A percentile compares a stretch with the other conserved stretches of the same genome.
phyloP scores from a whole-genome alignment of 2,113 vertebrate species.

The Andinoacara biseriatus region DNA sequence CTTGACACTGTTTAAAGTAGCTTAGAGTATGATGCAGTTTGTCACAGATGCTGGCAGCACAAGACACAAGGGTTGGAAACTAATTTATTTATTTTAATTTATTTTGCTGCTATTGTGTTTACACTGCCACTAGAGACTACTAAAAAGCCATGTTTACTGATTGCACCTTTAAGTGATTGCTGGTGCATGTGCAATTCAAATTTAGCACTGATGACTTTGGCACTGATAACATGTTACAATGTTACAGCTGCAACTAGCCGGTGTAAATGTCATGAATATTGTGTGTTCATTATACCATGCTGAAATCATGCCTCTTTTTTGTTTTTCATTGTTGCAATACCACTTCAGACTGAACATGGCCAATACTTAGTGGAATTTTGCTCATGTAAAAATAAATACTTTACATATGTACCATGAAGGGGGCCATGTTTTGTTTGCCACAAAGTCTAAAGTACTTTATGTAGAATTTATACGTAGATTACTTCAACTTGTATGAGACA shows the following conservation, averaged over 20 bases:
- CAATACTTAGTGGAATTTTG: conserved; percentile 57
- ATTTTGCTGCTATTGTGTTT: not conserved
- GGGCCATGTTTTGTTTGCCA: conserved; percentile 55
- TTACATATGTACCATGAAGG: conserved; percentile 35
- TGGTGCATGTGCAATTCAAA: not conserved
- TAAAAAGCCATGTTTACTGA: conserved; percentile 5
- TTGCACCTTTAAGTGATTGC: conserved; percentile 41
- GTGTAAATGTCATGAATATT: conserved; percentile 1
- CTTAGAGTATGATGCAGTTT: not conserved
- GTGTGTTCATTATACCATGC: conserved; percentile 17
- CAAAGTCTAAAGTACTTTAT: conserved; percentile 52
- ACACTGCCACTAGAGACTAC: not conserved
- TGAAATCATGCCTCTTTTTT: conserved; percentile 17
- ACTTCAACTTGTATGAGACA: conserved; percentile 43
- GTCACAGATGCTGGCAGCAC: not conserved
- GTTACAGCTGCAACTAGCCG: not conserved
- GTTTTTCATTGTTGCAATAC: conserved; percentile 52
- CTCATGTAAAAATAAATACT: conserved; percentile 59
- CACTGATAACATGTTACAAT: not conserved
- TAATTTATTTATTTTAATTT: not conserved
- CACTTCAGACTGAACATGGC: conserved; percentile 47
- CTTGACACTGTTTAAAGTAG: not conserved
- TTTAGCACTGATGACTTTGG: conserved; percentile 4
- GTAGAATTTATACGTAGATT: conserved; percentile 48
- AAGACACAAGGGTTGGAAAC: not conserved